Percentiles rank a stretch among this genome's conserved stretches.
Evolutionary conservation across 2,113 vertebrate species (phyloP).

Genomic region (Cephalophus harveyi): DNA sequence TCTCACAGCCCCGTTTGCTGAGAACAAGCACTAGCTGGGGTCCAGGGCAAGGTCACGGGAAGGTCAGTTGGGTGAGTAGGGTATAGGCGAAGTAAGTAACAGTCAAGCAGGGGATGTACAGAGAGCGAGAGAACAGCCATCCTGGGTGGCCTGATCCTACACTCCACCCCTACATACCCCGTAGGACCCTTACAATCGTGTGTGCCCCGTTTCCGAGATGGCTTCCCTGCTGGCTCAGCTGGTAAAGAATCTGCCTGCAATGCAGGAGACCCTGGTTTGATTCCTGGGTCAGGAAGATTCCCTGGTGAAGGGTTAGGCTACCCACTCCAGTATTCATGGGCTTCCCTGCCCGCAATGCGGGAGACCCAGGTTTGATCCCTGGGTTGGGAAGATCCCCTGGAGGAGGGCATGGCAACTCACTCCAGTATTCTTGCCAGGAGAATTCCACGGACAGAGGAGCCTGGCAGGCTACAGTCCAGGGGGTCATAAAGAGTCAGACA

Average conservation of each 20-base stretch:
- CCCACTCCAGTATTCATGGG: background rate
- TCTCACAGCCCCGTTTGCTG: background rate
- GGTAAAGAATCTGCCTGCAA: background rate
- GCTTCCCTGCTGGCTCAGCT: background rate
- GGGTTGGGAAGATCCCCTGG: background rate
- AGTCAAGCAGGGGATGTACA: background rate
- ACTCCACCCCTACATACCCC: background rate
- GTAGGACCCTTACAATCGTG: background rate
- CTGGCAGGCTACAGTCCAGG: background rate
- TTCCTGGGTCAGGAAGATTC: background rate
- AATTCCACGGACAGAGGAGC: background rate
- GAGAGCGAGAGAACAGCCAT: background rate
- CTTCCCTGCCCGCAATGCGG: background rate
- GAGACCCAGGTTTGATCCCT: background rate
- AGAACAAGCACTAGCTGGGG: background rate
- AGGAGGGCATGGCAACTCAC: background rate
- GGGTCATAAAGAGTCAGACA: background rate
- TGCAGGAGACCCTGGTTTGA: background rate
- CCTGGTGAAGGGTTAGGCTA: background rate
- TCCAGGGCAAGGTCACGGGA: background rate
- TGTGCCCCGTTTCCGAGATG: background rate
- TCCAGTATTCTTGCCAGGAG: background rate
- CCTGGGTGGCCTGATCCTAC: background rate
- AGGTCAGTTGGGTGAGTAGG: background rate
- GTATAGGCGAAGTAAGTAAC: background rate